These are phyloP conservation scores for Pangasianodon hypophthalmus DNA, from an alignment of 2,113 vertebrate genomes.

Conservation along the genomic window DNA sequence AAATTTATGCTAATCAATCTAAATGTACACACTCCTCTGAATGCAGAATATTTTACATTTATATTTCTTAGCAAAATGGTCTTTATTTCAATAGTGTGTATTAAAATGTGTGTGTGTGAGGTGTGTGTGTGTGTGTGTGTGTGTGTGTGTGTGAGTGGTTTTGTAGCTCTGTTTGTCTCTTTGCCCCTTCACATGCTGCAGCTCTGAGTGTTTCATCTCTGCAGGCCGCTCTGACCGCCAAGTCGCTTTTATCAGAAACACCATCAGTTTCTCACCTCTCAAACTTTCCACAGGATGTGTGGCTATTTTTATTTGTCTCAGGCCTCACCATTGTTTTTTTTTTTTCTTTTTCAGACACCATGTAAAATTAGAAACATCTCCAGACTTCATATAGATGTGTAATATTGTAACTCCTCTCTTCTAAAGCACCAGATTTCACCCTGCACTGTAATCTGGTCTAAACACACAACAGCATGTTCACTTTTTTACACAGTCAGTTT, in stretches of 20 bases:
- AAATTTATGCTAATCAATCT: neutral
- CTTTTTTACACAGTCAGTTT: neutral
- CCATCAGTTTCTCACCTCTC: too few species aligned
- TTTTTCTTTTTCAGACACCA: neutral
- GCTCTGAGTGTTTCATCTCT: neutral
- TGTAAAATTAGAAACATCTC: neutral
- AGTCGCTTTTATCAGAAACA: too few species aligned
- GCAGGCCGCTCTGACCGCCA: neutral
- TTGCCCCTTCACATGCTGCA: neutral
- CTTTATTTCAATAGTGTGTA: neutral
- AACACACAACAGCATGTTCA: neutral
- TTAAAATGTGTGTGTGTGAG: neutral
- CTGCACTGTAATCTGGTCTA: neutral
- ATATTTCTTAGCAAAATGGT: neutral
- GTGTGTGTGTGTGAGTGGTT: neutral
- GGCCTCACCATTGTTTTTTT: neutral
- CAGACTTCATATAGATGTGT: neutral
- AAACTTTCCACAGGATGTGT: too few species aligned
- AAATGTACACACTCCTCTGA: neutral
- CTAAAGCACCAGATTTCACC: neutral
- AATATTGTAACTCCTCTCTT: neutral
- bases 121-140: neutral
- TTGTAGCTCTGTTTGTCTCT: neutral
- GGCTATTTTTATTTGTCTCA: too few species aligned
- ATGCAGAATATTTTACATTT: neutral